Conservation (phyloP, 2,113 vertebrate genomes). For the Oryzias curvinotus region DNA sequence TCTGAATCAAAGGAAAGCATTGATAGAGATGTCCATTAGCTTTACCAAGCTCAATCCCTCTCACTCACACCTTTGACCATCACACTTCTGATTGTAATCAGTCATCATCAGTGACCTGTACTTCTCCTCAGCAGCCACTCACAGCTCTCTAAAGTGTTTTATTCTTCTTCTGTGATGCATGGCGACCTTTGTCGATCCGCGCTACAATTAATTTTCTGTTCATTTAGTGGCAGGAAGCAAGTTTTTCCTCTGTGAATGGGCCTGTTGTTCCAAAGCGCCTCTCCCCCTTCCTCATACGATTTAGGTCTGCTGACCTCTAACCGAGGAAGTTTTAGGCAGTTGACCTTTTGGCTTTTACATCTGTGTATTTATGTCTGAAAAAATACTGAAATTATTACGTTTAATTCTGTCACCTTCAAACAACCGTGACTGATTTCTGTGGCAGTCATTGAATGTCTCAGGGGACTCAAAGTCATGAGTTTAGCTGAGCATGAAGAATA, state of each 20-base stretch:
- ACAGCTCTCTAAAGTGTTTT: constrained; percentile 22
- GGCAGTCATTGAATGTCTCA: too few species aligned
- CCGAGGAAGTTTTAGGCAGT: constrained; percentile 72
- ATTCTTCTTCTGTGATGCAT: constrained; percentile 44
- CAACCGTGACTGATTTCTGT: constrained; percentile 60
- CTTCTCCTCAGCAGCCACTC: constrained; percentile 17
- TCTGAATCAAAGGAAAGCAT: constrained; percentile 27
- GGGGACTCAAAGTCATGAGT: too few species aligned
- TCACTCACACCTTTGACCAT: neutral
- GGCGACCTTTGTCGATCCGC: constrained; percentile 37
- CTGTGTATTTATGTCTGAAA: constrained; percentile 70
- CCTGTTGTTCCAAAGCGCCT: constrained; percentile 63
- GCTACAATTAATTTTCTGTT: constrained; percentile 67
- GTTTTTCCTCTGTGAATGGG: constrained; percentile 70
- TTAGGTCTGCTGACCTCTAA: constrained; percentile 51
- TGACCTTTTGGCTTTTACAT: constrained; percentile 70
- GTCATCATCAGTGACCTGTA: constrained; percentile 4
- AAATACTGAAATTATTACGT: constrained; percentile 73
- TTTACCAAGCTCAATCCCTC: neutral
- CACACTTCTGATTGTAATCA: constrained; percentile 2
- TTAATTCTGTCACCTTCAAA: constrained; percentile 65
- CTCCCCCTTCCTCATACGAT: constrained; percentile 22
- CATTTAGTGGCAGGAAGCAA: constrained; percentile 56
- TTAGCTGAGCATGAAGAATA: too few species aligned
- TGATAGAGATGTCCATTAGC: constrained; percentile 54